phyloP scores from a whole-genome alignment of 1,140 invertebrate species.

The Oscheius sp. region DNA sequence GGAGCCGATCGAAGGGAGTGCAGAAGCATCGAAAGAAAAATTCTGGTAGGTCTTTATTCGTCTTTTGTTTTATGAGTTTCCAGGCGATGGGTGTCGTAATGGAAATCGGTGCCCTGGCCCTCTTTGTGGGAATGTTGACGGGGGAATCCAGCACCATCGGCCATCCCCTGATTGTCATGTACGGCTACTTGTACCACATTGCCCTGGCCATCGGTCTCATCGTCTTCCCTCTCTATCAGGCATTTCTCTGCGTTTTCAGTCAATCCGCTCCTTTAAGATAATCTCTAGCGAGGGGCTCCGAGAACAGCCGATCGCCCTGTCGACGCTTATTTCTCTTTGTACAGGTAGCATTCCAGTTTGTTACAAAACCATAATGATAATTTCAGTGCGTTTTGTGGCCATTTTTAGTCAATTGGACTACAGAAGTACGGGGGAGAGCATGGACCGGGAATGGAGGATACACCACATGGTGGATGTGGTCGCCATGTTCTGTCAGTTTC shows the following conservation, averaged over 20 bases:
- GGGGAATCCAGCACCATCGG: background rate
- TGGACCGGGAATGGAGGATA: background rate
- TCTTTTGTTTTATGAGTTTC: background rate
- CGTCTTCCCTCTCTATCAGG: background rate
- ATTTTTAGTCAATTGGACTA: background rate
- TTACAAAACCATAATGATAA: too few relatives aligned
- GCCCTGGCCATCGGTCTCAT: background rate
- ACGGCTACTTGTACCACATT: conserved; percentile 2
- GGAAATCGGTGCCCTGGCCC: background rate
- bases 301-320: too few relatives aligned
- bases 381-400: background rate
- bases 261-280: too few relatives aligned
- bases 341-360: too few relatives aligned
- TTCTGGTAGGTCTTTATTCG: background rate
- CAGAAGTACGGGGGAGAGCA: background rate
- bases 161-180: background rate
- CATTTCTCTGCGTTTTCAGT: background rate
- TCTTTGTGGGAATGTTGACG: background rate
- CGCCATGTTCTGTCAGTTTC: background rate
- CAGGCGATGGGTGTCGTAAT: background rate
- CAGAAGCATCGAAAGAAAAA: background rate
- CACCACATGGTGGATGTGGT: background rate
- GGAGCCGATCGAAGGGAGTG: background rate
- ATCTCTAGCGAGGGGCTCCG: too few relatives aligned
- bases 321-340: too few relatives aligned